Evolutionary conservation across 2,113 vertebrate species (phyloP).

Genomic region (Alligator sinensis): DNA sequence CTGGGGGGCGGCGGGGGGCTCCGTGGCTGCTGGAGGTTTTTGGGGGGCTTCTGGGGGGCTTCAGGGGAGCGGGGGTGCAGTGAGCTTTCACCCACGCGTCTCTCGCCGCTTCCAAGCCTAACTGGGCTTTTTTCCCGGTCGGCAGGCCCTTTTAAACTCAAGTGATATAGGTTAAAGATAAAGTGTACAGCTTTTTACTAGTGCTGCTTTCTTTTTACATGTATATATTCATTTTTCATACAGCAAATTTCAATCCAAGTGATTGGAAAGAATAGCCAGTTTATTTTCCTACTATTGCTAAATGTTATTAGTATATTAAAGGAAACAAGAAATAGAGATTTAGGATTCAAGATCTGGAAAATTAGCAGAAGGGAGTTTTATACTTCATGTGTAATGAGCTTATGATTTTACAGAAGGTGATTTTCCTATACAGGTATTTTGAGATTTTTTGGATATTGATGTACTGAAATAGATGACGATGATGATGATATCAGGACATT

Average conservation of each 20-base stretch:
- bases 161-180: neutral
- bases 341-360: neutral
- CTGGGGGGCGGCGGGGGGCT: too few relatives aligned
- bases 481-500: neutral
- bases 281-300: neutral
- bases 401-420: neutral
- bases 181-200: neutral
- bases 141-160: too few relatives aligned
- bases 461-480: neutral
- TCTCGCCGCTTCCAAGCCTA: too few relatives aligned
- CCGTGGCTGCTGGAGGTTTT: too few relatives aligned
- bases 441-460: constrained; percentile 2
- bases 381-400: neutral
- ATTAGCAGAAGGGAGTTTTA: constrained; percentile 9
- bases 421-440: constrained; percentile 6
- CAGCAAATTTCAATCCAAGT: neutral
- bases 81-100: too few relatives aligned
- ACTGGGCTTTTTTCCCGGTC: too few relatives aligned
- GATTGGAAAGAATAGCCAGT: neutral
- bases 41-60: too few relatives aligned
- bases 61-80: too few relatives aligned
- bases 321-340: neutral
- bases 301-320: neutral
- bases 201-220: neutral
- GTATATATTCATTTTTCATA: neutral